Percentiles rank a stretch among this genome's conserved stretches.
Evolutionary conservation across 2,113 vertebrate species (phyloP).

Genomic region (Chaenocephalus aceratus): DNA sequence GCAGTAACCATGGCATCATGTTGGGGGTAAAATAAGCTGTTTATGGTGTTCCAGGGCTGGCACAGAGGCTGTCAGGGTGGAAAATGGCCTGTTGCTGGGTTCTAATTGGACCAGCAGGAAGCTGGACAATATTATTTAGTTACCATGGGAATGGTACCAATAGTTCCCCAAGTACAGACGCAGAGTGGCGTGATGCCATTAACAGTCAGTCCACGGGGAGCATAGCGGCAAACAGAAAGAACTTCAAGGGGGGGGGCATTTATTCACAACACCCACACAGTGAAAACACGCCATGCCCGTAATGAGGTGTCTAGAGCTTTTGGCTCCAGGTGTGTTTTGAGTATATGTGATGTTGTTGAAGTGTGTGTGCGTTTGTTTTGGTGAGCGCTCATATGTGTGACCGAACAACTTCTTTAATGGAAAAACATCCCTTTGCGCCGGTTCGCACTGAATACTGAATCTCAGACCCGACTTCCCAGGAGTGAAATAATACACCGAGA

Average conservation of each 20-base stretch:
- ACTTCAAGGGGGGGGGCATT: conserved; percentile 46
- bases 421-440: conserved; percentile 49
- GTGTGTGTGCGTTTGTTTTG: conserved; percentile 32
- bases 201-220: conserved; percentile 62
- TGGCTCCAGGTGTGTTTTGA: conserved; percentile 30
- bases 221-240: conserved; percentile 49
- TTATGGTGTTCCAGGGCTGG: conserved; percentile 31
- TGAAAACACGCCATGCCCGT: conserved; percentile 55
- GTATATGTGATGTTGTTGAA: conserved; percentile 40
- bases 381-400: conserved; percentile 25
- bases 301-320: conserved; percentile 72
- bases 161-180: conserved; percentile 42
- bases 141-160: conserved; percentile 49
- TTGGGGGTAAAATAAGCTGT: conserved; percentile 63
- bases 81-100: conserved; percentile 58
- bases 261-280: conserved; percentile 67
- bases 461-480: conserved; percentile 46
- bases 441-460: conserved; percentile 52
- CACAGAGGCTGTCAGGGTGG: conserved; percentile 22
- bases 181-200: conserved; percentile 68
- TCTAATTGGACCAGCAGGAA: conserved; percentile 55
- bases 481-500: conserved; percentile 62
- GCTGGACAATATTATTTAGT: conserved; percentile 60
- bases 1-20: conserved; percentile 67
- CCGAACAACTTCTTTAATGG: conserved; percentile 50